Percentiles rank a stretch among this genome's conserved stretches.
These are phyloP conservation scores for Xanthia icteritia DNA, from an alignment of 2,888 invertebrate species.

Conservation along the genomic window DNA sequence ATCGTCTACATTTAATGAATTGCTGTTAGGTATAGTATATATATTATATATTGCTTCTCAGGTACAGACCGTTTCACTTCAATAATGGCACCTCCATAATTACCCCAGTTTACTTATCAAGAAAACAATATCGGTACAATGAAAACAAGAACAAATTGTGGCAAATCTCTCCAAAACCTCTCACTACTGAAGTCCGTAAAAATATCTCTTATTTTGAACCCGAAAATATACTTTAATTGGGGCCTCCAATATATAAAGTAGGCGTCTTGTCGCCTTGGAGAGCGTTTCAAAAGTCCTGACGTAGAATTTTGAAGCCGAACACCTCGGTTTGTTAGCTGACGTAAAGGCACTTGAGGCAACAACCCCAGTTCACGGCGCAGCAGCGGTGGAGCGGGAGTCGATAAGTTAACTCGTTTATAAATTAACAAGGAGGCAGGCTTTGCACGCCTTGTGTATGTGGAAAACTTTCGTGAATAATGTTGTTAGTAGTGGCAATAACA, in stretches of 20 bases:
- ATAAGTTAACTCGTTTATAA: conserved; percentile 58
- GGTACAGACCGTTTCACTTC: neutral
- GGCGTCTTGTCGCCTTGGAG: conserved; percentile 74
- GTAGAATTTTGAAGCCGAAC: conserved; percentile 78
- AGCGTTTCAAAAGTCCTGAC: conserved; percentile 76
- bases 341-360: conserved; percentile 65
- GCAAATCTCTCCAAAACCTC: neutral
- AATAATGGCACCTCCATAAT: neutral
- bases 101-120: neutral
- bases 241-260: conserved; percentile 77
- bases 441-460: neutral
- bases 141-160: neutral
- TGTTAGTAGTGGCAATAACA: neutral
- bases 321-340: conserved; percentile 78
- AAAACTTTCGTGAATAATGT: conserved; percentile 18
- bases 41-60: neutral
- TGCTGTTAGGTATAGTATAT: neutral
- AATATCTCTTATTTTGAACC: conserved; percentile 23
- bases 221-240: conserved; percentile 60
- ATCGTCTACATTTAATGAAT: neutral
- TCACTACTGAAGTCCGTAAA: conserved; percentile 19
- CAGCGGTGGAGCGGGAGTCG: conserved; percentile 34
- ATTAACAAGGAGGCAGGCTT: conserved; percentile 25
- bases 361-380: conserved; percentile 61
- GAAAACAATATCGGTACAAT: neutral